phyloP scores from a whole-genome alignment of 2,797 vertebrate genomes.

The Vespertilio murinus region DNA sequence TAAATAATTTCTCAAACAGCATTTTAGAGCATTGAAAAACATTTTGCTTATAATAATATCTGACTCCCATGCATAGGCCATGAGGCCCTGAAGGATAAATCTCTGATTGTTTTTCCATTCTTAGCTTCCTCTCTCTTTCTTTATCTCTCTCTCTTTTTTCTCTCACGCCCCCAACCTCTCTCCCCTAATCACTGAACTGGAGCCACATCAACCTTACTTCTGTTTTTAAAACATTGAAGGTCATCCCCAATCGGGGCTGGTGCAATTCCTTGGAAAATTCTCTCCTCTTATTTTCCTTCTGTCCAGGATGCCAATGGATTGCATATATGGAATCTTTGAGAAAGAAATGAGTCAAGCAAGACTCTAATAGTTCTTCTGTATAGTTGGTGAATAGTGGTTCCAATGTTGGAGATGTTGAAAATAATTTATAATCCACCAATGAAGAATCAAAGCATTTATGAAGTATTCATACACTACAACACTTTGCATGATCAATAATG shows the following conservation, averaged over 20 bases:
- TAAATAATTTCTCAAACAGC: background rate
- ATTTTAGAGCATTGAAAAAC: background rate
- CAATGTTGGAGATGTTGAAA: background rate
- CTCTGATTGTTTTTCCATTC: background rate
- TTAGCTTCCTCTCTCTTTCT: background rate
- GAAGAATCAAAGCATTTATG: background rate
- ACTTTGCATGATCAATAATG: background rate
- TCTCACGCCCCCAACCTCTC: no score
- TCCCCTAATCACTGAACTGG: background rate
- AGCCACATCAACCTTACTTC: background rate
- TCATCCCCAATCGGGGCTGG: background rate
- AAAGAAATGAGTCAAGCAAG: no score
- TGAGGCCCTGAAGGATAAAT: background rate
- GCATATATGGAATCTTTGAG: no score
- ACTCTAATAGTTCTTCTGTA: no score
- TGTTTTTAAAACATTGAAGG: background rate
- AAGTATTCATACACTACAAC: background rate
- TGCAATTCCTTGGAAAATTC: background rate
- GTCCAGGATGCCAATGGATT: background rate
- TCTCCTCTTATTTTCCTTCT: background rate
- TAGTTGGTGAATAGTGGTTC: no score
- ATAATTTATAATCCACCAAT: slow-evolving; percentile 2
- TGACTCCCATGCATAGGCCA: background rate
- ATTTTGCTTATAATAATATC: background rate
- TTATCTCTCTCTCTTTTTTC: no score